phyloP scores from a whole-genome alignment of 1,140 invertebrate species.

The Procambarus virginalis region DNA sequence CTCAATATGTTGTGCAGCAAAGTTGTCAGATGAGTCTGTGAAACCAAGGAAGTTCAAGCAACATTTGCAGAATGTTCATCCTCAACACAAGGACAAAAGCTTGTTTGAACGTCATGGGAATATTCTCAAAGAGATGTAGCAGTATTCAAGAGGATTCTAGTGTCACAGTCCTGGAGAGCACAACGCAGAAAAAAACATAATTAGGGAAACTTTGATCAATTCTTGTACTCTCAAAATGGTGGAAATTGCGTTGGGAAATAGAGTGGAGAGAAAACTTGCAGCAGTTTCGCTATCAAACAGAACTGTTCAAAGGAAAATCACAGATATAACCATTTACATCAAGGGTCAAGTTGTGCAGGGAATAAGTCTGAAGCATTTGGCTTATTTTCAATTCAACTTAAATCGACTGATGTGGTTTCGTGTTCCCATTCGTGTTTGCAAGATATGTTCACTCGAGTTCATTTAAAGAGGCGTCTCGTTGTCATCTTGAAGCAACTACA shows the following conservation, averaged over 20 bases:
- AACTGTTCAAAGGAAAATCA: conserved; percentile 18
- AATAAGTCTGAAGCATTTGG: background rate
- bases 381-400: background rate
- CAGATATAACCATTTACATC: background rate
- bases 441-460: conserved; percentile 3
- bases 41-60: conserved; percentile 29
- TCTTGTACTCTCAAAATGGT: conserved; percentile 28
- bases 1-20: conserved; percentile 31
- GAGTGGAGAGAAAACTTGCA: conserved; percentile 12
- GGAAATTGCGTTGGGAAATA: conserved; percentile 35
- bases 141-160: conserved; percentile 16
- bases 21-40: conserved; percentile 34
- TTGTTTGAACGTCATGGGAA: background rate
- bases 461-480: background rate
- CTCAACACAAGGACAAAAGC: conserved; percentile 1
- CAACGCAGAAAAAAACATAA: conserved; percentile 18
- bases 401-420: background rate
- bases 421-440: background rate
- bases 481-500: background rate
- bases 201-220: conserved; percentile 41
- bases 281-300: conserved; percentile 30
- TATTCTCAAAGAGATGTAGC: conserved; percentile 1
- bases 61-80: conserved; percentile 28
- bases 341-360: conserved; percentile 18
- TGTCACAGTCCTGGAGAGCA: background rate